Evolutionary conservation across 2,797 vertebrate species (phyloP).

Genomic region (Hemibagrus guttatus): DNA sequence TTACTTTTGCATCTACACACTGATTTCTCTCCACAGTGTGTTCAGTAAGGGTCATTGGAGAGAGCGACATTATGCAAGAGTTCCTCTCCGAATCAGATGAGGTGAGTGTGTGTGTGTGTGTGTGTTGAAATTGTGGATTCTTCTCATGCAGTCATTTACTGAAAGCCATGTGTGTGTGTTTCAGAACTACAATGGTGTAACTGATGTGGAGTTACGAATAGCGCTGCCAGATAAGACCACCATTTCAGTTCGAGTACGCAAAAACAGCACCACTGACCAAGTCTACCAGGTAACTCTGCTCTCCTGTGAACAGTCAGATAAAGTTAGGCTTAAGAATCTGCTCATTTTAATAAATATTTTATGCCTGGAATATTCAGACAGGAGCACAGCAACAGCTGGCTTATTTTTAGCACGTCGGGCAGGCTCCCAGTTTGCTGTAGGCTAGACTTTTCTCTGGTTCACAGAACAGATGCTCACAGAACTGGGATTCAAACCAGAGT

Average conservation of each 20-base stretch:
- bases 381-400: neutral
- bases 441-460: neutral
- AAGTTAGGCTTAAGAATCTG: neutral
- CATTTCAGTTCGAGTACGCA: slow-evolving; percentile 88
- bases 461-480: neutral
- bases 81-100: slow-evolving; percentile 96
- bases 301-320: too few species aligned
- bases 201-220: slow-evolving; percentile 92
- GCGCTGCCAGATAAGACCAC: slow-evolving; percentile 88
- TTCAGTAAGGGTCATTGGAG: slow-evolving; percentile 92
- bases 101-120: slow-evolving; percentile 67
- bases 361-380: neutral
- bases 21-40: slow-evolving; percentile 76
- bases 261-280: slow-evolving; percentile 97
- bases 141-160: neutral
- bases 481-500: neutral
- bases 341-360: neutral
- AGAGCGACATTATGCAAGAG: slow-evolving; percentile 98
- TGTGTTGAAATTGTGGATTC: neutral
- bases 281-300: slow-evolving; percentile 86
- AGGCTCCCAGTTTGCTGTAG: neutral
- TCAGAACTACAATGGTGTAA: slow-evolving; percentile 92
- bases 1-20: neutral
- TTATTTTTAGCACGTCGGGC: neutral
- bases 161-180: slow-evolving; percentile 4